Conservation (phyloP, 1,140 invertebrate species). For the Muscidifurax raptorellus region DNA sequence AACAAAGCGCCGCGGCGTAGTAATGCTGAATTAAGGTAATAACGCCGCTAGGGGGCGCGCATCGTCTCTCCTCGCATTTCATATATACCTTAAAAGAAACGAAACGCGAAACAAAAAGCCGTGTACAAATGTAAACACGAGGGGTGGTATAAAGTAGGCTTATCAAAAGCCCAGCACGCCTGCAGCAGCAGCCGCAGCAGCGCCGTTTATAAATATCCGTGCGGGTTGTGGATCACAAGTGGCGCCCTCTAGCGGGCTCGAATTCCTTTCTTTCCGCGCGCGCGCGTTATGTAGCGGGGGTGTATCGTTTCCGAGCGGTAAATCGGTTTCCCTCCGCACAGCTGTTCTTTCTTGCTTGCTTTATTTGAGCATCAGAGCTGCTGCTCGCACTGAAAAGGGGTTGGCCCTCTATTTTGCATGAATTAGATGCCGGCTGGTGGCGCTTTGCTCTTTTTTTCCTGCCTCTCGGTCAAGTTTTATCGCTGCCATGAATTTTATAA, state of each 20-base stretch:
- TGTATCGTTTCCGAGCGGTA: background rate
- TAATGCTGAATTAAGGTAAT: background rate
- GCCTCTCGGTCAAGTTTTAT: too few relatives aligned
- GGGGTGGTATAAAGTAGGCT: slow-evolving; percentile 13
- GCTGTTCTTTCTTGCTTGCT: too few relatives aligned
- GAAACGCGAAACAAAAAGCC: background rate
- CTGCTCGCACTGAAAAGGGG: too few relatives aligned
- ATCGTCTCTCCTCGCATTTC: background rate
- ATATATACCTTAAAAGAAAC: background rate
- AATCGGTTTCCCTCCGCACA: background rate
- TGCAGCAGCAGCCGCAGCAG: background rate
- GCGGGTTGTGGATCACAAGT: slow-evolving; percentile 61
- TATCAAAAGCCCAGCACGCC: background rate
- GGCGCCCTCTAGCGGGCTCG: slow-evolving; percentile 26
- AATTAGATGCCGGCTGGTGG: background rate
- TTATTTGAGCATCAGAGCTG: too few relatives aligned
- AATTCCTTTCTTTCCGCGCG: slow-evolving; percentile 65
- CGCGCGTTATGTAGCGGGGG: too few relatives aligned
- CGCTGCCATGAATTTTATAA: background rate
- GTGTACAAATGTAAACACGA: background rate
- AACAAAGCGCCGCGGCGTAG: slow-evolving; percentile 25
- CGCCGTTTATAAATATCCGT: background rate
- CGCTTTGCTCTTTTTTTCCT: background rate
- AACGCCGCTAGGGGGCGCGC: background rate
- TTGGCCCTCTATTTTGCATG: too few relatives aligned